A percentile compares a stretch with the other conserved stretches of the same genome.
These are phyloP conservation scores for Tribolium madens DNA, from an alignment of 1,140 invertebrate species.

Conservation along the genomic window DNA sequence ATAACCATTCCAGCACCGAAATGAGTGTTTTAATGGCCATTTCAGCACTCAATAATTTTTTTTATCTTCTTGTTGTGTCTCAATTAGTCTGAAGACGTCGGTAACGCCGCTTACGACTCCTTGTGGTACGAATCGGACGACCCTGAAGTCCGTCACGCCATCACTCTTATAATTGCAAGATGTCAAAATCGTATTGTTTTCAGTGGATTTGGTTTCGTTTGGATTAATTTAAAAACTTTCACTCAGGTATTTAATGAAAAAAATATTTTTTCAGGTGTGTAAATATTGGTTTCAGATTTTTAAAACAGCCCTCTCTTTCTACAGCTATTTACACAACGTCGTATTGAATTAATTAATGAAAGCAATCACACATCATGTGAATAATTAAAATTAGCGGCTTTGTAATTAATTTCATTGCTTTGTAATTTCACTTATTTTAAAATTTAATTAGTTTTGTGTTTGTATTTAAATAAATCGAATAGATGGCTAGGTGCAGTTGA, in stretches of 20 bases:
- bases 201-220: slow-evolving; percentile 11
- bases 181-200: slow-evolving; percentile 1
- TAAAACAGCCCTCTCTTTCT: slow-evolving; percentile 17
- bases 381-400: slow-evolving; percentile 16
- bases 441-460: not conserved
- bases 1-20: no score
- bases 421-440: slow-evolving; percentile 15
- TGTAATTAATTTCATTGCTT: slow-evolving; percentile 17
- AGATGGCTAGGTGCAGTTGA: not conserved
- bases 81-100: slow-evolving; percentile 5
- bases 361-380: not conserved
- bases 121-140: not conserved
- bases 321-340: slow-evolving; percentile 6
- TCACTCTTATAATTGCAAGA: not conserved
- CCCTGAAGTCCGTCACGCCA: not conserved
- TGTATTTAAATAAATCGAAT: no score
- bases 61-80: not conserved
- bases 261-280: no score
- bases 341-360: slow-evolving; percentile 1
- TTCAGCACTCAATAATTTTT: no score
- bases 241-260: not conserved
- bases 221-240: slow-evolving; percentile 17
- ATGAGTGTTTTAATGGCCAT: no score
- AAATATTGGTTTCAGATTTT: not conserved
- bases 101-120: slow-evolving; percentile 1